Evolutionary conservation across 2,797 vertebrate species (phyloP), one percentile per base, ranked within the genome.

Genomic region (Fratercula arctica): DNA sequence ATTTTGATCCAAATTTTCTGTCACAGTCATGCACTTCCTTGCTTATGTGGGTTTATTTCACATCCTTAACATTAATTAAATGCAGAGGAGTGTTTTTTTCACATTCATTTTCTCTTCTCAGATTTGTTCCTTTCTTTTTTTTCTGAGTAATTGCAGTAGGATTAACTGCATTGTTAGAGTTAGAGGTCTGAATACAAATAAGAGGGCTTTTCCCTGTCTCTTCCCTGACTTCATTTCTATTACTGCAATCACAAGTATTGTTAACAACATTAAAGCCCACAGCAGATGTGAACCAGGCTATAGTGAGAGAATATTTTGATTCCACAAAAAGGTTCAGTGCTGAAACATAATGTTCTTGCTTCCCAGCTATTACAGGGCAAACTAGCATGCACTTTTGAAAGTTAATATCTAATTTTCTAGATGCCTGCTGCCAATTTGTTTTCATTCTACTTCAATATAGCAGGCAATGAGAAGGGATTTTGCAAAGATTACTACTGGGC

Each of bases 361-460:
- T 95, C 90, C 80, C 60, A 95, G 85, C 70, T 95, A 96, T 96
- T 96, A 95, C 67, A 90, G 84, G 90, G 89, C 93, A 96, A 96
- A 93, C 69, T 79, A 94, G 43, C 92, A 93, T 68, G 91, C 85
- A 95, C 89, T 97, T 97, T 67, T 87, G 87, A 89, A 97, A 96
- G 95, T 96, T 96, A 96, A 91, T 91, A 94, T 91, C 93, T 93
- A 85, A 97, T 97, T 97, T 97, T 96, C 88, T 95, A 92, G 79
- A 83, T 93, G 93, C 83, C 90, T 96, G 77, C 87, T 96, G 93
- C 87, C 80, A 89, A 95, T 95, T 90, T 95, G 93, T 95, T 97
- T 96, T 94, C 93, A 84, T 95, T 90, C 84, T 92, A 57, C 85
- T 95, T 94, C 95, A 85, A 31, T 77, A 77, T 85, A 89, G 74